Conservation (phyloP, 2,113 vertebrate species). For the Orthonyx spaldingii region DNA sequence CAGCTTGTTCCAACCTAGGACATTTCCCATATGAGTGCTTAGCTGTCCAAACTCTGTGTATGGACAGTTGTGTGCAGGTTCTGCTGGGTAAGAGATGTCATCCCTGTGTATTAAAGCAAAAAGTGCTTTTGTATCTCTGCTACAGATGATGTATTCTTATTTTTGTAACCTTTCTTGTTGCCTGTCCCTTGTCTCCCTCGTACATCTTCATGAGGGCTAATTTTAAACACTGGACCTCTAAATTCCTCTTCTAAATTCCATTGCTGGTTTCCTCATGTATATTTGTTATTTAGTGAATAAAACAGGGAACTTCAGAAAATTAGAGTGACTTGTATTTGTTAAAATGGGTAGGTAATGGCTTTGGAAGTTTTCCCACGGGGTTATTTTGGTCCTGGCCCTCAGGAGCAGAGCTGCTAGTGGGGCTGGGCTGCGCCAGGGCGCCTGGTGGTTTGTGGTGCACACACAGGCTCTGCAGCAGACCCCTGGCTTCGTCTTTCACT, state of each 20-base stretch:
- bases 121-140: neutral
- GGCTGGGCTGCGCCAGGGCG: neutral
- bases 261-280: neutral
- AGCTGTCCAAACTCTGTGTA: neutral
- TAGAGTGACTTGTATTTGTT: neutral
- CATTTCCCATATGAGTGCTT: neutral
- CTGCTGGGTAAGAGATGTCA: neutral
- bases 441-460: neutral
- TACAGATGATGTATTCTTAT: neutral
- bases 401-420: neutral
- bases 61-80: neutral
- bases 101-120: neutral
- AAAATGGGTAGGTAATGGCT: neutral
- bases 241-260: neutral
- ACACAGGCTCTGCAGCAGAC: neutral
- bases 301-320: neutral
- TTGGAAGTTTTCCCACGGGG: neutral
- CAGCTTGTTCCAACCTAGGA: neutral
- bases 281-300: neutral
- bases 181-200: neutral
- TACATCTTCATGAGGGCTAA: neutral
- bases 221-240: neutral
- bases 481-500: neutral
- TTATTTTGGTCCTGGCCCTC: slow-evolving; percentile 28
- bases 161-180: neutral